Conservation (phyloP, 2,797 vertebrate genomes). For the Eleutherodactylus coqui region DNA sequence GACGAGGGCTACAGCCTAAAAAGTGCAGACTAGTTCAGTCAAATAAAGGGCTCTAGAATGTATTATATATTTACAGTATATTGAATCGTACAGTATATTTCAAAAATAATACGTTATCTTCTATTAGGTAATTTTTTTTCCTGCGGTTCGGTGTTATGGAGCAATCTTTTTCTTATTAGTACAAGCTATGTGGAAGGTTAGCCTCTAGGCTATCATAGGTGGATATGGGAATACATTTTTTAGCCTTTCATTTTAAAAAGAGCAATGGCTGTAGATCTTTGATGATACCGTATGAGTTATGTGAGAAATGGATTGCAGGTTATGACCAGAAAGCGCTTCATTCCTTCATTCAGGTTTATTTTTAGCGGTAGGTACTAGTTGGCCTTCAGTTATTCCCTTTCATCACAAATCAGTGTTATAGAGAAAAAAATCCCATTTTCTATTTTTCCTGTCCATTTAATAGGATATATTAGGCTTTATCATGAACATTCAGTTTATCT, state of each 20-base stretch:
- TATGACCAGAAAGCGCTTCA: slow-evolving; percentile 28
- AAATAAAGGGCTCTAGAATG: background rate
- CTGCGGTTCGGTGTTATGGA: slow-evolving; percentile 22
- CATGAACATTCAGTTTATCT: background rate
- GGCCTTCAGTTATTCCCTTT: slow-evolving; percentile 36
- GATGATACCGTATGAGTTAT: slow-evolving; percentile 43
- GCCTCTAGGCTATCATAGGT: slow-evolving; percentile 43
- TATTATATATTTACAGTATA: background rate
- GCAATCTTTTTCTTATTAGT: slow-evolving; percentile 40
- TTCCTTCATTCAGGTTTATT: slow-evolving; percentile 37
- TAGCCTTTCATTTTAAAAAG: slow-evolving; percentile 44
- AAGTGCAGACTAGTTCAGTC: background rate
- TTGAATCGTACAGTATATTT: background rate
- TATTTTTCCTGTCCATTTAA: background rate
- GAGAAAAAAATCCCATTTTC: background rate
- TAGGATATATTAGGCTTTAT: background rate
- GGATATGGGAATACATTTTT: slow-evolving; percentile 37
- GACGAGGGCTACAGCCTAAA: background rate
- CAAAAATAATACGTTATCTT: background rate
- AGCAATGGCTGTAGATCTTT: slow-evolving; percentile 44
- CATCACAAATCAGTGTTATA: background rate
- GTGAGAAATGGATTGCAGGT: slow-evolving; percentile 48
- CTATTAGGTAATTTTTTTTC: slow-evolving; percentile 2
- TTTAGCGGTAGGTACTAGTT: slow-evolving; percentile 25
- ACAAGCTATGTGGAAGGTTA: slow-evolving; percentile 22